phyloP scores from a whole-genome alignment of 2,113 vertebrate genomes.

The Papio anubis region DNA sequence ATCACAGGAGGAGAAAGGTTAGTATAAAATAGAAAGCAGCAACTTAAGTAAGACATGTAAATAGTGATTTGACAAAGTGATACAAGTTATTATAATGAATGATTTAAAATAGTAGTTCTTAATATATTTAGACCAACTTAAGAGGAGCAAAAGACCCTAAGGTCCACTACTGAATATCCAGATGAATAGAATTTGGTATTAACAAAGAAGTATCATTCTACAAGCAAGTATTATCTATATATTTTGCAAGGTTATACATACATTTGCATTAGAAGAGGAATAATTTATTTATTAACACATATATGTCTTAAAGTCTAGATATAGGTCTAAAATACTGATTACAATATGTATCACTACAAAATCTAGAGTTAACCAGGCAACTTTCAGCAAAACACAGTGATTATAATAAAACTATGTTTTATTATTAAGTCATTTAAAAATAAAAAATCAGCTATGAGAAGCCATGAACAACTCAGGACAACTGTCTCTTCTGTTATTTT shows the following conservation, averaged over 20 bases:
- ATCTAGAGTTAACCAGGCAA: background rate
- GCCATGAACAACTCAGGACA: background rate
- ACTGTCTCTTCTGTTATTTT: background rate
- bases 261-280: background rate
- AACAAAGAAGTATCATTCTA: background rate
- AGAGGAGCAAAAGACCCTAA: background rate
- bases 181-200: background rate
- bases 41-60: background rate
- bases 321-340: conserved; percentile 11
- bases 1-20: background rate
- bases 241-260: background rate
- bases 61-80: background rate
- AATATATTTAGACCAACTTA: background rate
- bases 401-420: background rate
- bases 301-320: background rate
- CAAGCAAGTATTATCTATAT: background rate
- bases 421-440: background rate
- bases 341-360: background rate
- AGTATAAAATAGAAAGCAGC: background rate
- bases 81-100: background rate
- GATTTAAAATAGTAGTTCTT: background rate
- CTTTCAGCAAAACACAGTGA: background rate
- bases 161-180: background rate
- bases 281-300: background rate
- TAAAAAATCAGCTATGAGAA: background rate